Evolutionary conservation across 2,797 vertebrate genomes (phyloP), one percentile per base, ranked within the genome.

Genomic region (Sebastes oblongus): DNA sequence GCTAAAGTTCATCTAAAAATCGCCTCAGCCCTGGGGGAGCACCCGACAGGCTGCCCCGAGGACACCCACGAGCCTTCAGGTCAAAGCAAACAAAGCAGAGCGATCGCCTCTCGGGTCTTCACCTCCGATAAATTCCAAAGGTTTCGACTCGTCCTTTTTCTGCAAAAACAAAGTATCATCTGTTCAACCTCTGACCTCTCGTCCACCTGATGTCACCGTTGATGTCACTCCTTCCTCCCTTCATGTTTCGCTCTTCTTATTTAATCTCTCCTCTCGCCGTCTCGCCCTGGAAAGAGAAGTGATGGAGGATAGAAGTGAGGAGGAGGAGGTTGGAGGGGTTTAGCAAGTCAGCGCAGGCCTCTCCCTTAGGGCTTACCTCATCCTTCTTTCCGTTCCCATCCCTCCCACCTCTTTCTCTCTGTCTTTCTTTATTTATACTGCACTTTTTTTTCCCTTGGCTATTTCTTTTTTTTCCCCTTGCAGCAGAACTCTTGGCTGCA

Each of bases 331-430:
- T 50, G 68, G 68, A 81, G 77, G 83, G 67, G 25, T 80, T 84
- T 81, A 81, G 65, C 42, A 54, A 82, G 73, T 78, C 72, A 29
- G 69, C 20, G 10, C 64, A 67, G 73, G 34, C 77, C 79, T 91
- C 84, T 90, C 91, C 90, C 89, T 86, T 54, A 83, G 80, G 82
- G 54, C 84, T 93, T 89, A 93, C 90, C 88, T 95, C 92, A 93
- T 92, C 78, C 77, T 76, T 88, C 86, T 91, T 93, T 93, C 89
- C 86, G 62, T 92, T 93, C 86, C 86, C 87, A 91, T 90, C 88
- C 88, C 89, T 89, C 88, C 87, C 89, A 86, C 84, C 76, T 69
- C 83, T 76, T 77, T 84, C 84, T 88, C 73, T 55, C 86, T 68
- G 54, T 67, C 78, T 85, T 34, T 76, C 73, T 86, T 85, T 86